Percentiles rank a stretch among this genome's conserved stretches.
Evolutionary conservation across 2,797 vertebrate species (phyloP).

Genomic region (Lacerta agilis): DNA sequence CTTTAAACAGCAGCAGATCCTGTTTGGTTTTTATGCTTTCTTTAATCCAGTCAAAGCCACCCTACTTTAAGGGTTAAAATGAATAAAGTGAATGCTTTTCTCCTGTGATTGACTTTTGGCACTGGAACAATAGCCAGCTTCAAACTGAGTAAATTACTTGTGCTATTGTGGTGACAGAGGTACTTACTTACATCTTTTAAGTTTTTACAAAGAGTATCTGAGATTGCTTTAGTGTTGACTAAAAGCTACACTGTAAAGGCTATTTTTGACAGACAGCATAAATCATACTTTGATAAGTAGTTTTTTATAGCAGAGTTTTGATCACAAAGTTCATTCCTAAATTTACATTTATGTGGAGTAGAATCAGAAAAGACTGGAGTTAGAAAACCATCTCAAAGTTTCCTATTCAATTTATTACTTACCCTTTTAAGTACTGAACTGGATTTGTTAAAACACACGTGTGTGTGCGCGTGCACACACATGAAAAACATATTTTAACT

Average conservation of each 20-base stretch:
- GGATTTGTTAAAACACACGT: not conserved
- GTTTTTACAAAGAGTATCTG: not conserved
- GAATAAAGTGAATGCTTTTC: slow-evolving; percentile 19
- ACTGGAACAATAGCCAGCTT: slow-evolving; percentile 24
- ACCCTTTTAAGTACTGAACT: not conserved
- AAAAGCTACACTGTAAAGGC: slow-evolving; percentile 16
- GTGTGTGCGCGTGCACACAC: too few species aligned
- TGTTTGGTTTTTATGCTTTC: slow-evolving; percentile 32
- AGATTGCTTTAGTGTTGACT: slow-evolving; percentile 35
- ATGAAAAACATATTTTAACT: too few species aligned
- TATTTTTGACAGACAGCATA: slow-evolving; percentile 11
- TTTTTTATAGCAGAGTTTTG: not conserved
- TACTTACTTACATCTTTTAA: slow-evolving; percentile 25
- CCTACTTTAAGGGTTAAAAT: slow-evolving; percentile 13
- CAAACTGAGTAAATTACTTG: slow-evolving; percentile 36
- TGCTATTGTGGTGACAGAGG: slow-evolving; percentile 33
- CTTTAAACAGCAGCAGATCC: not conserved
- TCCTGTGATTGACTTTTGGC: not conserved
- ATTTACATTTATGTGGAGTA: not conserved
- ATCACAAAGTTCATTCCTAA: not conserved
- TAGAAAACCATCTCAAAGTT: not conserved
- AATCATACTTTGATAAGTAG: slow-evolving; percentile 5
- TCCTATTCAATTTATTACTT: not conserved
- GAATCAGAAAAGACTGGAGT: not conserved
- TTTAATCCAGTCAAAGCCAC: slow-evolving; percentile 15